phyloP scores from a whole-genome alignment of 1,140 invertebrate species.

The Zaprionus ornatus region DNA sequence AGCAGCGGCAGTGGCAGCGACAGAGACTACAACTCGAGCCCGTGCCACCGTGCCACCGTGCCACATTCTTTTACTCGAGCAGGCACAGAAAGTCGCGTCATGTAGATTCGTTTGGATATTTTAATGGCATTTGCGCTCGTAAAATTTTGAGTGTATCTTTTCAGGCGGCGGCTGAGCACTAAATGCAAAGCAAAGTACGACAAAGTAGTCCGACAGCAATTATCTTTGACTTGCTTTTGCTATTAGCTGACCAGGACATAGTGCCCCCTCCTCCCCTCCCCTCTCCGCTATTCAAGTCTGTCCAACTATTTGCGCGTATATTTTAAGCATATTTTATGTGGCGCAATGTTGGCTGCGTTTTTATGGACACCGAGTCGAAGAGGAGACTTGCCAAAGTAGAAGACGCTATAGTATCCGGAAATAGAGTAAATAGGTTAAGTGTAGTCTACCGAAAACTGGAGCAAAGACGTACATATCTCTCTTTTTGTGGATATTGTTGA shows the following conservation, averaged over 20 bases:
- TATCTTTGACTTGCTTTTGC: conserved; percentile 78
- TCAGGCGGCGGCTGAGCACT: conserved; percentile 33
- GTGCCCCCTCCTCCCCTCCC: not conserved
- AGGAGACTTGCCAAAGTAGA: not conserved
- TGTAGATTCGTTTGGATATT: conserved; percentile 73
- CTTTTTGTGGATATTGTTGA: too few species aligned
- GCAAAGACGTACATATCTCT: not conserved
- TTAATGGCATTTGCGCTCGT: conserved; percentile 75
- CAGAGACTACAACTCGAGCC: conserved; percentile 45
- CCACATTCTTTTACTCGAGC: too few species aligned
- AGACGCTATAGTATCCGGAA: conserved; percentile 10
- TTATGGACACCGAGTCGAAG: conserved; percentile 17
- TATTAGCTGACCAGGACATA: conserved; percentile 67
- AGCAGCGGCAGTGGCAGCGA: conserved; percentile 33
- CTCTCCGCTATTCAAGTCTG: not conserved
- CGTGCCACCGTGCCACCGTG: not conserved
- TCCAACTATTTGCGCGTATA: conserved; percentile 71
- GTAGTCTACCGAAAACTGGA: not conserved
- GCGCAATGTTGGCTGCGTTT: conserved; percentile 37
- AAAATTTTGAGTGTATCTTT: conserved; percentile 76
- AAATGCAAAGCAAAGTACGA: conserved; percentile 64
- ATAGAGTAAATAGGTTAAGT: not conserved
- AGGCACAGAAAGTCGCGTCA: conserved; percentile 57
- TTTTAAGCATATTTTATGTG: conserved; percentile 76
- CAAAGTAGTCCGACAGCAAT: conserved; percentile 64